Conservation (phyloP, 2,797 vertebrate genomes). For the Smutsia gigantea region DNA sequence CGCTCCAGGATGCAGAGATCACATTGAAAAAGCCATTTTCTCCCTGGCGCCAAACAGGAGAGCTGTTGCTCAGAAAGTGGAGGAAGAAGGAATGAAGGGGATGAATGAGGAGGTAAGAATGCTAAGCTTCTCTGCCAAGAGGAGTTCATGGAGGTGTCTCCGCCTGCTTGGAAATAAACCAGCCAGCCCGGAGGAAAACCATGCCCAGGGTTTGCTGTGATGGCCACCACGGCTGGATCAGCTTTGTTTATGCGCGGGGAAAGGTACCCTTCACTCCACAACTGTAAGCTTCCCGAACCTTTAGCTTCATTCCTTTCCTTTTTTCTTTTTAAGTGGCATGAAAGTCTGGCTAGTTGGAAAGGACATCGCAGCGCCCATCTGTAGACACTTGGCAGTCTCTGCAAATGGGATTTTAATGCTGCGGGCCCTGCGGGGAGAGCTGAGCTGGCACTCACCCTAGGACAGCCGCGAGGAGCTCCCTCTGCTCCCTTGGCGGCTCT, state of each 20-base stretch:
- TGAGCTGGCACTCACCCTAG: neutral
- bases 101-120: too few relatives aligned
- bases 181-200: neutral
- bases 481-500: neutral
- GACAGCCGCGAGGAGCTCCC: fast-evolving
- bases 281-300: neutral
- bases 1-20: neutral
- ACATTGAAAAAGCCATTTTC: neutral
- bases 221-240: fast-evolving
- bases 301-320: neutral
- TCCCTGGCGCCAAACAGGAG: neutral
- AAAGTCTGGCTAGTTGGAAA: neutral
- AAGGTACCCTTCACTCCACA: neutral
- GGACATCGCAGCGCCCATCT: fast-evolving
- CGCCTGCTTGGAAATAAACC: neutral
- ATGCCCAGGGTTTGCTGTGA: fast-evolving
- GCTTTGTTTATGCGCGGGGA: neutral
- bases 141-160: too few relatives aligned
- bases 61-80: too few relatives aligned
- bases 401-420: neutral
- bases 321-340: neutral
- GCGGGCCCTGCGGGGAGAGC: fast-evolving
- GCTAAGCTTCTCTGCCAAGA: too few relatives aligned
- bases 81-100: too few relatives aligned
- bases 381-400: neutral